Percentiles rank a stretch among this genome's conserved stretches.
Evolutionary conservation across 2,113 vertebrate species (phyloP).

Genomic region (Etheostoma spectabile): DNA sequence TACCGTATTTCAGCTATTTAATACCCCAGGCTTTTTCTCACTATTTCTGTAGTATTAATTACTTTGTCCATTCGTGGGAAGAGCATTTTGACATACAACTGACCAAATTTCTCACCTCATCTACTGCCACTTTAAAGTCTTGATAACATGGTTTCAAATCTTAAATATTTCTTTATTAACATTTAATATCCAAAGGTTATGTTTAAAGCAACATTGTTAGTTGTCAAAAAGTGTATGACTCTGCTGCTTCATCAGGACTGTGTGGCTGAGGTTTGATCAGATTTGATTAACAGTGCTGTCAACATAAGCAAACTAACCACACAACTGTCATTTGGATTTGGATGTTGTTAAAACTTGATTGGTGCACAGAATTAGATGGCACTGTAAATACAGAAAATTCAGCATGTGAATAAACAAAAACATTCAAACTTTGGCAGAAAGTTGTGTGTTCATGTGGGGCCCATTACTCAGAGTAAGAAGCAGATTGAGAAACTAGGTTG

Average conservation of each 20-base stretch:
- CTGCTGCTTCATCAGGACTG: background rate
- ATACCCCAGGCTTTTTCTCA: constrained; percentile 43
- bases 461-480: background rate
- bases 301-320: background rate
- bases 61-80: constrained; percentile 41
- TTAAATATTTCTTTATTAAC: background rate
- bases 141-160: background rate
- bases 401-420: background rate
- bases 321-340: background rate
- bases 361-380: background rate
- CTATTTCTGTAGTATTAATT: constrained; percentile 48
- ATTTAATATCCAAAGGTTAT: background rate
- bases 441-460: background rate
- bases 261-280: background rate
- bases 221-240: background rate
- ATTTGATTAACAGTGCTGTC: background rate
- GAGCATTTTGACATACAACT: constrained; percentile 20
- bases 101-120: background rate
- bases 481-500: background rate
- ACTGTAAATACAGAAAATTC: background rate
- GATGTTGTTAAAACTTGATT: background rate
- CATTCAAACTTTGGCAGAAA: background rate
- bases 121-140: background rate
- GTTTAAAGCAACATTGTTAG: background rate
- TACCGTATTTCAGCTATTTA: constrained; percentile 50